phyloP scores from a whole-genome alignment of 1,140 invertebrate species.

The Bactericera cockerelli region DNA sequence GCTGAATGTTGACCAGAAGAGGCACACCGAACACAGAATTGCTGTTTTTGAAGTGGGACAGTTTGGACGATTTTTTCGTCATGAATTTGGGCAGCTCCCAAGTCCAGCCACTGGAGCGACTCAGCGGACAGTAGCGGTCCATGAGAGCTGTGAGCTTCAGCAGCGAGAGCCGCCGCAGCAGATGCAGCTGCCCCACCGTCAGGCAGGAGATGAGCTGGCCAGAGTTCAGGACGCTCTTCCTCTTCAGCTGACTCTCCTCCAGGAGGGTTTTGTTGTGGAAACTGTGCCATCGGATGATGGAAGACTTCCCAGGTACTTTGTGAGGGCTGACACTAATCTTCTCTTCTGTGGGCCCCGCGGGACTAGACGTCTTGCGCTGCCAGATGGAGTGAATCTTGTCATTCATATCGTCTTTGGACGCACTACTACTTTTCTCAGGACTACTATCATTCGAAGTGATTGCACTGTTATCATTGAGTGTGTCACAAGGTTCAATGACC shows the following conservation, averaged over 20 bases:
- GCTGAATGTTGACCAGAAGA: conserved; percentile 61
- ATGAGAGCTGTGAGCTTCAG: conserved; percentile 78
- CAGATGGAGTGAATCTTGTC: not conserved
- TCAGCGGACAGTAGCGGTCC: conserved; percentile 81
- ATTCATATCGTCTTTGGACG: not conserved
- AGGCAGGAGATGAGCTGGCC: conserved; percentile 36
- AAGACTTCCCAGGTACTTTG: conserved; percentile 7
- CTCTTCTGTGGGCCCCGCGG: not conserved
- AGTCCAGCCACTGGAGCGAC: conserved; percentile 77
- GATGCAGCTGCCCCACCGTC: conserved; percentile 59
- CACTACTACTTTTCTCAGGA: not conserved
- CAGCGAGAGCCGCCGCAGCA: conserved; percentile 69
- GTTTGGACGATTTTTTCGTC: conserved; percentile 67
- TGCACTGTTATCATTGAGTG: not conserved
- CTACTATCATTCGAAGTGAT: not conserved
- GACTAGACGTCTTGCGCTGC: not conserved
- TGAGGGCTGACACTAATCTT: not conserved
- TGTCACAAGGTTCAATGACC: not conserved
- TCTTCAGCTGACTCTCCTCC: conserved; percentile 17
- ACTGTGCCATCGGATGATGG: conserved; percentile 69
- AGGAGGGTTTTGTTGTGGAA: conserved; percentile 41
- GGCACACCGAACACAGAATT: conserved; percentile 85
- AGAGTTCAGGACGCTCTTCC: conserved; percentile 17
- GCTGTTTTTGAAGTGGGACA: conserved; percentile 76
- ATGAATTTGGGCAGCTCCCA: conserved; percentile 87